Evolutionary conservation across 2,888 invertebrate species (phyloP), one percentile per base, ranked within the genome.

Genomic region (Mamestra brassicae): DNA sequence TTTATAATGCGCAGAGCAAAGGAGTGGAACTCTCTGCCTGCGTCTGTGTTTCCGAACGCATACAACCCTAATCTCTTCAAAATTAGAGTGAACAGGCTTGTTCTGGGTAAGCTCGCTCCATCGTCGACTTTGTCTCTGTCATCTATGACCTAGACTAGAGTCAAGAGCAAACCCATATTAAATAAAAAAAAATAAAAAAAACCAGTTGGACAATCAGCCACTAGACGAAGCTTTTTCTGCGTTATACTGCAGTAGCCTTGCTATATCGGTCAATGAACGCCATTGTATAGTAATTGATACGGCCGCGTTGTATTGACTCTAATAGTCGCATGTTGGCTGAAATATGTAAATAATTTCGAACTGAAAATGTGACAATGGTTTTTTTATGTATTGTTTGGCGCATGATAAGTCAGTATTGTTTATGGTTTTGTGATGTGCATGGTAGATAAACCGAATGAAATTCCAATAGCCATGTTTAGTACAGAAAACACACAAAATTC

Each of bases 241-340:
- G 2, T 50, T 64, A 71, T 58, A 82, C 83, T 84, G 76, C 83
- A 79, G 54, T 70, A 65, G 13, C 74, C 73, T 73, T 66, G 64
- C 5, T 73, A 65, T 62, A 65, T 73, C 15, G 76, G 65, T 38
- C 71, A 71, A 45, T 76, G 45, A 50, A 77, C 50, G 45, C 50
- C 45, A 17, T 13, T 42, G 17, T 58, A 45, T 4, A 7, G 50
- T 66, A 70, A 72, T 54, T 57, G 69, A 73, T 68, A 54, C 7
- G 4, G 36, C 17, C 8, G 67, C 55, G n/a, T 78, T 64, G 52
- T 68, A 80, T 71, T 61, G 79, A 57, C 52, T 45, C 3, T 42
- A 50, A 34, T 1, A 34, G 60, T 78, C 13, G 78, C 78, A 67
- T 78, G 78, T 83, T n/a, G 26, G 17, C 15, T 64, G 1, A 60